These are phyloP conservation scores for Hippocampus barbouri DNA, from an alignment of 2,113 vertebrate genomes.

Conservation along the genomic window DNA sequence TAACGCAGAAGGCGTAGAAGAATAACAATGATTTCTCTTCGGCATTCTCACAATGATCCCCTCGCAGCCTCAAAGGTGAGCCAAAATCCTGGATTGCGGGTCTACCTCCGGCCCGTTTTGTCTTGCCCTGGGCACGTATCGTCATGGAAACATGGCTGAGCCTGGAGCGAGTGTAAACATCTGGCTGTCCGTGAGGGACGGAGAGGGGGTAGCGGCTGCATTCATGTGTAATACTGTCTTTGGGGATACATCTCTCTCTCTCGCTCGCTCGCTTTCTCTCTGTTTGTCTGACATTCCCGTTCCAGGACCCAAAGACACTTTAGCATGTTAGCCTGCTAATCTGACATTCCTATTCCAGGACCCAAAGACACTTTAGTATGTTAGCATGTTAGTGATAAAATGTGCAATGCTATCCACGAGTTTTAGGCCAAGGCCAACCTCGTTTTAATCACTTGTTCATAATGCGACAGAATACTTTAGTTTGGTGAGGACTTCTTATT, in stretches of 20 bases:
- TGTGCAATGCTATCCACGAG: background rate
- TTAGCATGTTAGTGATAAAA: slow-evolving; percentile 29
- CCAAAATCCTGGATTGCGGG: slow-evolving; percentile 42
- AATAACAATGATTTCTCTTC: background rate
- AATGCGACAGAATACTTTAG: background rate
- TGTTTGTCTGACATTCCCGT: background rate
- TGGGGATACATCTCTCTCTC: slow-evolving; percentile 29
- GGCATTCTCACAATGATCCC: background rate
- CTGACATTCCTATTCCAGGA: background rate
- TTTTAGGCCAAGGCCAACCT: background rate
- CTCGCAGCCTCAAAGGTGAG: slow-evolving; percentile 14
- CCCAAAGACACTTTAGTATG: slow-evolving; percentile 22
- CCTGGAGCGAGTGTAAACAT: slow-evolving; percentile 70
- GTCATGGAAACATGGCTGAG: slow-evolving; percentile 72
- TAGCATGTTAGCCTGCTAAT: slow-evolving; percentile 36
- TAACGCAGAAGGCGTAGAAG: background rate
- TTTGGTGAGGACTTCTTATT: background rate
- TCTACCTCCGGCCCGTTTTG: slow-evolving; percentile 55
- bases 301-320: background rate
- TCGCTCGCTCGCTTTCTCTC: background rate
- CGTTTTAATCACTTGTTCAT: background rate
- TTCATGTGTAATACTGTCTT: slow-evolving; percentile 56
- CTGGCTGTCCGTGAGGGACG: slow-evolving; percentile 57
- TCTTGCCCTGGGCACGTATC: slow-evolving; percentile 61
- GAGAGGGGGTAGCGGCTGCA: slow-evolving; percentile 40